Evolutionary conservation across 2,797 vertebrate genomes (phyloP).

Genomic region (Echiichthys vipera): DNA sequence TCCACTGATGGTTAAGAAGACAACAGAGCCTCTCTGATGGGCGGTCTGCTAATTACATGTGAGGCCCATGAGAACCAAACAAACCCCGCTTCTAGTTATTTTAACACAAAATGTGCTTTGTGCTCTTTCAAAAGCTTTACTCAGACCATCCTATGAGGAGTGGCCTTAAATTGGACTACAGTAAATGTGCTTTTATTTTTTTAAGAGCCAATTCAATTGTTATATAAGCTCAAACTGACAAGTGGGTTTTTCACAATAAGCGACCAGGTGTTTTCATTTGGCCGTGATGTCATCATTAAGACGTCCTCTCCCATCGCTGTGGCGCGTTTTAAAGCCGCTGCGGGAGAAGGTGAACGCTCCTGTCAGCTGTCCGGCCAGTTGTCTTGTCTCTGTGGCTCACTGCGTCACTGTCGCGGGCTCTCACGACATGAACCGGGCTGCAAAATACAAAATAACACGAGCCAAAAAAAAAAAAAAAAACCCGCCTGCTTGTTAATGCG

Average conservation of each 20-base stretch:
- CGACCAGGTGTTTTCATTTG: not conserved
- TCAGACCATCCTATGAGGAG: not conserved
- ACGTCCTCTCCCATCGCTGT: not conserved
- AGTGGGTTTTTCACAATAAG: not conserved
- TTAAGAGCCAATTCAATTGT: not conserved
- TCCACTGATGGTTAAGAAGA: too few relatives aligned
- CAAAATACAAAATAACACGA: conserved; percentile 27
- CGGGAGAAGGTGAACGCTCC: not conserved
- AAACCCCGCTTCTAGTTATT: conserved; percentile 23
- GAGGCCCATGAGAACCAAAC: conserved; percentile 45
- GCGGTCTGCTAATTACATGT: conserved; percentile 35
- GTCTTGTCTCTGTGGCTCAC: not conserved
- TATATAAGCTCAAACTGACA: not conserved
- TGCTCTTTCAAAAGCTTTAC: not conserved
- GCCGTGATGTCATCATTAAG: not conserved
- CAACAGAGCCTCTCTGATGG: conserved; percentile 48
- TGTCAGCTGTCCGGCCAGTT: not conserved
- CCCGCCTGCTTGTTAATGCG: conserved; percentile 27
- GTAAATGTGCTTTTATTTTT: not conserved
- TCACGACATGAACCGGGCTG: not conserved
- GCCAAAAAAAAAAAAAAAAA: too few relatives aligned
- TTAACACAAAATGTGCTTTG: conserved; percentile 16
- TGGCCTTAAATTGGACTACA: not conserved
- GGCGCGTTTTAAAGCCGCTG: too few relatives aligned
- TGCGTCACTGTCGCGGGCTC: not conserved